These are phyloP conservation scores for Genyomyrus donnyi DNA, from an alignment of 2,113 vertebrate genomes.

Conservation along the genomic window DNA sequence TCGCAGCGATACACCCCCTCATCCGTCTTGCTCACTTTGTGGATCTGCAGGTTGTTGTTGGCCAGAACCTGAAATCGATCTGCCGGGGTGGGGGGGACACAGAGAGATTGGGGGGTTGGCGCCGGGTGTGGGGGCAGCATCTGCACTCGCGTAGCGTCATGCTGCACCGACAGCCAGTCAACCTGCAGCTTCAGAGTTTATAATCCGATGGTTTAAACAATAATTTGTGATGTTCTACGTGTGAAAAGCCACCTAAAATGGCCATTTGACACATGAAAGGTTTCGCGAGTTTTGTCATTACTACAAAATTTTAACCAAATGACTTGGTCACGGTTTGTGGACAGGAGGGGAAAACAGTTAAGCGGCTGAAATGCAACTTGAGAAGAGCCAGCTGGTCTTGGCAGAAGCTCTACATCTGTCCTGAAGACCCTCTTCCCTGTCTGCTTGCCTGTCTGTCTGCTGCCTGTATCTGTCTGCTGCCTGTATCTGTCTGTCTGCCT, in stretches of 20 bases:
- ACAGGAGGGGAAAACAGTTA: neutral
- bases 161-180: neutral
- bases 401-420: neutral
- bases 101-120: neutral
- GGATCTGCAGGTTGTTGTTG: slow-evolving; percentile 93
- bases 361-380: neutral
- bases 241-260: neutral
- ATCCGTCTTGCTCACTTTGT: slow-evolving; percentile 86
- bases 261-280: slow-evolving; percentile 6
- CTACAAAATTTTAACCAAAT: slow-evolving; percentile 1
- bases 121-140: neutral
- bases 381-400: neutral
- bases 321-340: neutral
- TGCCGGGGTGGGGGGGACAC: slow-evolving; percentile 44
- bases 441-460: neutral
- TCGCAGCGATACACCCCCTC: slow-evolving; percentile 95
- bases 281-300: neutral
- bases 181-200: neutral
- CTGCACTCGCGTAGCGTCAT: neutral
- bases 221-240: neutral
- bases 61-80: slow-evolving; percentile 77
- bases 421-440: neutral
- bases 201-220: neutral
- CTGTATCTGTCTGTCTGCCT: neutral
- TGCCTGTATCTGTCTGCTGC: too few species aligned